phyloP scores from a whole-genome alignment of 2,888 invertebrate genomes.

The Xestobium rufovillosum region DNA sequence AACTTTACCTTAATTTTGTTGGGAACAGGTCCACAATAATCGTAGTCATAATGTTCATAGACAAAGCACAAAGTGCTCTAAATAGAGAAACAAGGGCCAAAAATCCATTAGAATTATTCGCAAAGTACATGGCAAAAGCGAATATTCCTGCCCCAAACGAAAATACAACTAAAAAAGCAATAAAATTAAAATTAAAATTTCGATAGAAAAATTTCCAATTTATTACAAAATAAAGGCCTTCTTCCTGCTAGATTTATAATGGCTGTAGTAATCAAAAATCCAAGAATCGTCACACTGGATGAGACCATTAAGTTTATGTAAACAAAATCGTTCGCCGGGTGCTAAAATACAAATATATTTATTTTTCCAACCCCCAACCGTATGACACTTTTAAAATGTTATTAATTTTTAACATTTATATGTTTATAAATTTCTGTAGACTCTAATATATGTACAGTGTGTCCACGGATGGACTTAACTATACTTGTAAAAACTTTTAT shows the following conservation, averaged over 20 bases:
- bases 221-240: conserved; percentile 48
- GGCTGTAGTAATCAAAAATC: conserved; percentile 54
- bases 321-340: conserved; percentile 40
- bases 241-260: conserved; percentile 48
- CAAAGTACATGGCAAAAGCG: conserved; percentile 51
- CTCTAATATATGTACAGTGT: too few species aligned
- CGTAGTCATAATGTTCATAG: conserved; percentile 54
- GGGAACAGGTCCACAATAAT: conserved; percentile 59
- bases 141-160: conserved; percentile 37
- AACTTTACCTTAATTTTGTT: conserved; percentile 52
- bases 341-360: conserved; percentile 27
- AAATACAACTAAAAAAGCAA: conserved; percentile 29
- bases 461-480: too few species aligned
- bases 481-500: too few species aligned
- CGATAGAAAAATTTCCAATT: conserved; percentile 12
- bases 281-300: conserved; percentile 53
- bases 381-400: too few species aligned
- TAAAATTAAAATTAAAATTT: conserved; percentile 21
- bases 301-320: conserved; percentile 65
- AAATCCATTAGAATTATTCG: conserved; percentile 47
- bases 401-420: too few species aligned
- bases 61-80: conserved; percentile 48
- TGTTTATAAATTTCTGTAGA: too few species aligned
- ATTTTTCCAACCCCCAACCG: too few species aligned
- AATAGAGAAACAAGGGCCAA: conserved; percentile 50